Evolutionary conservation across 2,797 vertebrate genomes (phyloP), one percentile per base, ranked within the genome.

Genomic region (Okamejei kenojei): DNA sequence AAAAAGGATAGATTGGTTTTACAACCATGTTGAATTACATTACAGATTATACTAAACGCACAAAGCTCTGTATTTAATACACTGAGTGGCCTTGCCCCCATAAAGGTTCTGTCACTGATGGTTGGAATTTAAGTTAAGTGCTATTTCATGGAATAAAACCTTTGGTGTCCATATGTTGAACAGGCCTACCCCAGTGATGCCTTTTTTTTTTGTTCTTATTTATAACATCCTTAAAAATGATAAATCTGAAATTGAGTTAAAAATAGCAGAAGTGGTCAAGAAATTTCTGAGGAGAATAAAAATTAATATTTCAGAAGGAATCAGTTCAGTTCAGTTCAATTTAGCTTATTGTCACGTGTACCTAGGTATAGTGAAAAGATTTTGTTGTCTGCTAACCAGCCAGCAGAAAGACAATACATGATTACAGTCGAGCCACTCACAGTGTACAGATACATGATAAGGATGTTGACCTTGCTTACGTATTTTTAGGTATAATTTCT

Each of bases 1-100:
- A 54, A 45, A 5, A 54, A 54, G 3, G 45, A 35, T 38, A 45
- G 71, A 92, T 54, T 19, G 38, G 73, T 76, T 76, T 38, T 76
- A 21, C 38, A 92, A 38, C 76, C 90, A 73, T 29, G 58, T 26
- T 73, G 45, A 76, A 92, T 38, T 74, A 76, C 29, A 58, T 6
- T 54, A 45, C 71, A 92, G 38, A 74, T 92, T 54, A 92, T n/a
- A 92, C 71, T 11, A 92, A 92, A 58, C 38, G 74, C 21, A 92
- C 90, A 92, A 92, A 74, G 26, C 90, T 92, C 73, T 58, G 23
- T 17, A 45, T 58, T 74, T 23, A 74, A 35, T 26, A 45, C 68
- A 11, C 90, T 73, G 17, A 92, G 58, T 73, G 90, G 38, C 29
- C 90, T 76, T 63, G 65, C 8, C 8, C 58, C 38, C 35, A 54